Percentiles rank a stretch among this genome's conserved stretches.
These are phyloP conservation scores for Lordiphosa fenestrarum DNA, from an alignment of 2,888 invertebrate genomes.

Conservation along the genomic window DNA sequence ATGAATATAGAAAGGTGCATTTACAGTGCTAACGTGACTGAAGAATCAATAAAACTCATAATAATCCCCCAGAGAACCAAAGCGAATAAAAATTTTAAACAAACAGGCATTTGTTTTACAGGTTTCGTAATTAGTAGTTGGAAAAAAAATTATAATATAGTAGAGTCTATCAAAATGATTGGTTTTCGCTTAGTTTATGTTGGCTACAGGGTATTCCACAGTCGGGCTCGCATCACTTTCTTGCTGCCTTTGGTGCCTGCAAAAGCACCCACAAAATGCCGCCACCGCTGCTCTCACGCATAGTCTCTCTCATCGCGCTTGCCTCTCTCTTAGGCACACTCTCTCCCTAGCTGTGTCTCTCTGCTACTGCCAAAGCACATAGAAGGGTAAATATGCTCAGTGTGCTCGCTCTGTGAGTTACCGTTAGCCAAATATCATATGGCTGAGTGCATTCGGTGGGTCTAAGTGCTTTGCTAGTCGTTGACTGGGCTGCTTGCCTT, in stretches of 20 bases:
- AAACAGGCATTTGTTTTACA: too few relatives aligned
- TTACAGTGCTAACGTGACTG: too few relatives aligned
- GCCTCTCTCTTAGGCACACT: conserved; percentile 10
- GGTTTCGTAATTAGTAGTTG: too few relatives aligned
- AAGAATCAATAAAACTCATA: too few relatives aligned
- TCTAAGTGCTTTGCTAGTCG: conserved; percentile 5
- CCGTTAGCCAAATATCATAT: conserved; percentile 11
- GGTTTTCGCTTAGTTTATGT: too few relatives aligned
- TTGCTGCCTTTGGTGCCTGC: not conserved
- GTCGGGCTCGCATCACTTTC: too few relatives aligned
- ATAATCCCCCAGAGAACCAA: too few relatives aligned
- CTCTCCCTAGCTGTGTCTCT: conserved; percentile 11
- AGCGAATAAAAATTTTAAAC: too few relatives aligned
- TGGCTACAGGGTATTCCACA: not conserved
- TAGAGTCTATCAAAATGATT: too few relatives aligned
- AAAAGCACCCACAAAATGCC: conserved; percentile 31
- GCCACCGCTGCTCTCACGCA: conserved; percentile 50
- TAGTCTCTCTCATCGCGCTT: conserved; percentile 19
- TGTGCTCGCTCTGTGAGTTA: conserved; percentile 8
- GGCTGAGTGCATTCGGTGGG: conserved; percentile 6
- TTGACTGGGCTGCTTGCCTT: conserved; percentile 26
- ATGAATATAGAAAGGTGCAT: too few relatives aligned
- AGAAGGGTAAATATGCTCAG: conserved; percentile 7
- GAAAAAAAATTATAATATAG: too few relatives aligned
- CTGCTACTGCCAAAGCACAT: not conserved